Percentiles rank a stretch among this genome's conserved stretches.
Conservation (phyloP, 2,113 vertebrate genomes). For the Empidonax alnorum region DNA sequence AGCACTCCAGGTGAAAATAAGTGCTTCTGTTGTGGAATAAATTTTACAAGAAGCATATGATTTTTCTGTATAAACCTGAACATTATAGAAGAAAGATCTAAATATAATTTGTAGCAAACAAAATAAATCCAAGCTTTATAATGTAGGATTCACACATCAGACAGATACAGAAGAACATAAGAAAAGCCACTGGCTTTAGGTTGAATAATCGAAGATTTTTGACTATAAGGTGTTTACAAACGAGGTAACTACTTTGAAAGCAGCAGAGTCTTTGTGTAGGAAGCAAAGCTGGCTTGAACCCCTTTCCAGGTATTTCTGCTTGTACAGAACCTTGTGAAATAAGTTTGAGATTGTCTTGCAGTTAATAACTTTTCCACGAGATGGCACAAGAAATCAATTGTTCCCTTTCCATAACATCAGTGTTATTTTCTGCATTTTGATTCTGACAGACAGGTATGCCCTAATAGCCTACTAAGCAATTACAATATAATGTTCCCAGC, state of each 20-base stretch:
- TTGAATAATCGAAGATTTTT: neutral
- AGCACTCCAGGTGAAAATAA: neutral
- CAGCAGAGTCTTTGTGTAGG: neutral
- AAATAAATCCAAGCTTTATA: neutral
- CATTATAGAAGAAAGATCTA: neutral
- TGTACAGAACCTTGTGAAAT: neutral
- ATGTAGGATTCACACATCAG: neutral
- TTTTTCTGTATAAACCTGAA: neutral
- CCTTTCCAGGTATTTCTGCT: neutral
- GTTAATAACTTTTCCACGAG: slow-evolving; percentile 39
- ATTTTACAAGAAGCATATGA: neutral
- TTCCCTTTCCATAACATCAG: neutral
- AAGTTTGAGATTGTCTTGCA: neutral
- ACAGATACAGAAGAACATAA: neutral
- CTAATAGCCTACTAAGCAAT: slow-evolving; percentile 51
- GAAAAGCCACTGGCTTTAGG: neutral
- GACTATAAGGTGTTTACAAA: neutral
- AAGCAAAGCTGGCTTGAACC: neutral
- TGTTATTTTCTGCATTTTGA: neutral
- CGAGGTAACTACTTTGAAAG: neutral
- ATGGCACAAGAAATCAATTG: slow-evolving; percentile 54
- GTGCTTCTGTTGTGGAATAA: neutral
- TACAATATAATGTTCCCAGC: slow-evolving; percentile 41
- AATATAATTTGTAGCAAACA: neutral
- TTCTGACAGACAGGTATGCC: slow-evolving; percentile 43